Percentiles rank a stretch among this genome's conserved stretches.
These are phyloP conservation scores for Oxyscelio sp. DNA, from an alignment of 2,888 invertebrate genomes.

Conservation along the genomic window DNA sequence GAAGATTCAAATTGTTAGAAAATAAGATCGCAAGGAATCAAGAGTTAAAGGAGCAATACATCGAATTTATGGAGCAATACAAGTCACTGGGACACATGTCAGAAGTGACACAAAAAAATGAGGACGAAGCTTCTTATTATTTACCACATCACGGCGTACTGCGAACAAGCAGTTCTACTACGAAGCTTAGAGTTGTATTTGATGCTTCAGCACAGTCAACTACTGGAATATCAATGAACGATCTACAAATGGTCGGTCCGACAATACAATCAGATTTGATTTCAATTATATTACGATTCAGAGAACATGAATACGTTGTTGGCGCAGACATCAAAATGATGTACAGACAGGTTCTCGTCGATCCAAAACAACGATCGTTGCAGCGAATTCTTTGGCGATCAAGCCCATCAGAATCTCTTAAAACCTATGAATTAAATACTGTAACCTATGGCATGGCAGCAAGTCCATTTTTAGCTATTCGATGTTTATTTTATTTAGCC, in stretches of 20 bases:
- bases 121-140: slow-evolving; percentile 38
- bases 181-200: slow-evolving; percentile 80
- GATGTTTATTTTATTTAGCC: slow-evolving; percentile 74
- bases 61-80: slow-evolving; percentile 18
- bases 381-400: slow-evolving; percentile 79
- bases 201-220: slow-evolving; percentile 76
- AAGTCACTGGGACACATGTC: not conserved
- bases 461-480: slow-evolving; percentile 75
- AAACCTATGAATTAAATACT: slow-evolving; percentile 59
- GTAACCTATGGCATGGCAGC: slow-evolving; percentile 77
- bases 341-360: slow-evolving; percentile 73
- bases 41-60: not conserved
- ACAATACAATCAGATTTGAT: slow-evolving; percentile 71
- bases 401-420: slow-evolving; percentile 10
- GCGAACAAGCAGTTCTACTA: slow-evolving; percentile 73
- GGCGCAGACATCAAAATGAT: slow-evolving; percentile 80
- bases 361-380: slow-evolving; percentile 62
- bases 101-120: not conserved
- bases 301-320: slow-evolving; percentile 69
- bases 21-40: not conserved
- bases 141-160: slow-evolving; percentile 79
- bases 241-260: slow-evolving; percentile 73
- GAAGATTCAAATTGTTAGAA: not conserved
- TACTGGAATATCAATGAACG: slow-evolving; percentile 76
- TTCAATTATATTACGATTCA: slow-evolving; percentile 71